Percentiles rank a stretch among this genome's conserved stretches.
These are phyloP conservation scores for Apus apus DNA, from an alignment of 2,113 vertebrate genomes.

Conservation along the genomic window DNA sequence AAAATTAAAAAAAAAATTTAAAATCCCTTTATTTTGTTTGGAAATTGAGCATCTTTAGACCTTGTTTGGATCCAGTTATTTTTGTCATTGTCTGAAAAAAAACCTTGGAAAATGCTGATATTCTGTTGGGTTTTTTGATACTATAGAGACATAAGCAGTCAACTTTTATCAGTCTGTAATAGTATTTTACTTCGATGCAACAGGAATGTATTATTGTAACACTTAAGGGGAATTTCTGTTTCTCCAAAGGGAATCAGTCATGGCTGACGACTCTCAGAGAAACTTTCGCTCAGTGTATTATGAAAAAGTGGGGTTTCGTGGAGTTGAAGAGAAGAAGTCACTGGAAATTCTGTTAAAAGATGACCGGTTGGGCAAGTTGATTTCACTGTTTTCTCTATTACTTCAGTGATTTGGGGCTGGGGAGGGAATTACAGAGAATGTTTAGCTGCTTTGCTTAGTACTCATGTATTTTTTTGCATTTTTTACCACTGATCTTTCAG, in stretches of 20 bases:
- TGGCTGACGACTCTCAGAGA: conserved; percentile 96
- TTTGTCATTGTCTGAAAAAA: neutral
- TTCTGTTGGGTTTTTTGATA: neutral
- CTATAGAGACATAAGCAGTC: neutral
- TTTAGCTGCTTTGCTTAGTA: neutral
- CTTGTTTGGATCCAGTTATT: neutral
- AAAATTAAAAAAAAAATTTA: neutral
- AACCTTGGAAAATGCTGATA: neutral
- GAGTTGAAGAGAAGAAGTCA: conserved; percentile 97
- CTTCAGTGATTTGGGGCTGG: neutral
- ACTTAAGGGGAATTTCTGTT: neutral
- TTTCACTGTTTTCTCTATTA: neutral
- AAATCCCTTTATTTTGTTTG: neutral
- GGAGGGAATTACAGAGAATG: neutral
- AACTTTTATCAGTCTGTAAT: neutral
- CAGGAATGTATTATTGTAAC: neutral
- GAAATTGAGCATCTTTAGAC: neutral
- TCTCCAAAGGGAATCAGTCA: conserved; percentile 61
- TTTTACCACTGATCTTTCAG: neutral
- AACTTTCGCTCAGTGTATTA: conserved; percentile 98
- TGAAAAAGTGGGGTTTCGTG: conserved; percentile 97
- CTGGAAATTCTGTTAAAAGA: conserved; percentile 97
- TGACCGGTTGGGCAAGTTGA: conserved; percentile 86
- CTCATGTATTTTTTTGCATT: neutral
- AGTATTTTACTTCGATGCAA: neutral